phyloP scores from a whole-genome alignment of 2,113 vertebrate species.

The Ciconia maguari region DNA sequence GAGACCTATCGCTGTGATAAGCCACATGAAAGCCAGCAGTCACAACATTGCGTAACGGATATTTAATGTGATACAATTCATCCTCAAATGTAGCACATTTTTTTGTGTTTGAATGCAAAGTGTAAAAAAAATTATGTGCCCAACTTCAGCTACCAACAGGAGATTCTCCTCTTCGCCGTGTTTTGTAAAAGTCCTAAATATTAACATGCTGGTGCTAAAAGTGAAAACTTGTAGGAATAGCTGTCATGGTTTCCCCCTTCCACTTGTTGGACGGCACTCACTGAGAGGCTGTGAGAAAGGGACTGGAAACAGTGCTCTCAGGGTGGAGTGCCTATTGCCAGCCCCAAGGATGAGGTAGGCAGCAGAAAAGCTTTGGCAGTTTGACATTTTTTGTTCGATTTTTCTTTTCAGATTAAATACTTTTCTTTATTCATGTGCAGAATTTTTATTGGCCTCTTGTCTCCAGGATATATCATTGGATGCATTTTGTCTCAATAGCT shows the following conservation, averaged over 20 bases:
- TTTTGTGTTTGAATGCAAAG: background rate
- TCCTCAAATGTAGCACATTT: background rate
- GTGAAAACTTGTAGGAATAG: background rate
- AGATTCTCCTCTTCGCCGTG: background rate
- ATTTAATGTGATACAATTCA: fast-evolving
- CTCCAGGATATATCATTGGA: background rate
- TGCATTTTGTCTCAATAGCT: background rate
- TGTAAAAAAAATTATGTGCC: background rate
- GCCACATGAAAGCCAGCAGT: background rate
- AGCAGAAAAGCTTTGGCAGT: background rate
- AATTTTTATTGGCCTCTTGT: background rate
- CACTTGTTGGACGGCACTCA: fast-evolving
- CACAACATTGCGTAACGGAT: background rate
- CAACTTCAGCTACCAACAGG: fast-evolving
- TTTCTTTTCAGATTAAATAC: background rate
- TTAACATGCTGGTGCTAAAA: background rate
- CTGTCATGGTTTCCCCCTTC: background rate
- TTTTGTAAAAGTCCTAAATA: background rate
- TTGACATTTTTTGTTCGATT: background rate
- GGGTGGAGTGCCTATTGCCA: background rate
- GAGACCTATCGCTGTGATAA: background rate
- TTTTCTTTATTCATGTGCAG: background rate
- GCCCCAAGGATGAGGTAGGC: background rate
- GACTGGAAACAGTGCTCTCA: background rate
- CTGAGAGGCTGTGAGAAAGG: background rate